A percentile compares a stretch with the other conserved stretches of the same genome.
Conservation (phyloP, 1,140 invertebrate species). For the Drosophila chauvacae region DNA sequence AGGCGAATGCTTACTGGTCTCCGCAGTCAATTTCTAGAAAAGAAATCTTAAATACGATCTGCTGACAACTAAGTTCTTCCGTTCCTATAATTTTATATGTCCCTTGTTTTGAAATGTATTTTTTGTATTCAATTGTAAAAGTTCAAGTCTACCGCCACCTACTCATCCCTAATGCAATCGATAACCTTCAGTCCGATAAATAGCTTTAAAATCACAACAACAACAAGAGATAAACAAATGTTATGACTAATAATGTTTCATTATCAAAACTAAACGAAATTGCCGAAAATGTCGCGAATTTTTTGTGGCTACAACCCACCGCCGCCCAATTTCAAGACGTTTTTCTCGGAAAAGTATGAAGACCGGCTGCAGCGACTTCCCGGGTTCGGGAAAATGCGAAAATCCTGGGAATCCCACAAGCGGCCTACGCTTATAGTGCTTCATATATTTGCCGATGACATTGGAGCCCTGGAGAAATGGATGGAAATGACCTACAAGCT, state of each 20-base stretch:
- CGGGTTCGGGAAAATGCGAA: background rate
- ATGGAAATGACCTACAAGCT: conserved; percentile 39
- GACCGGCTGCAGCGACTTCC: conserved; percentile 32
- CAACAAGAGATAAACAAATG: conserved; percentile 1
- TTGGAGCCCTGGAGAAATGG: conserved; percentile 30
- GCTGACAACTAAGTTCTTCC: too few species aligned
- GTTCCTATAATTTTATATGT: too few species aligned
- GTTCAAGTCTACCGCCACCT: background rate
- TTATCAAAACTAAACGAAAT: background rate
- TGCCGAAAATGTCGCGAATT: background rate
- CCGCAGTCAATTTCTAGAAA: too few species aligned
- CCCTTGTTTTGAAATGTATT: background rate
- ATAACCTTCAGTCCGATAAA: background rate
- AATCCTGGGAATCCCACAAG: conserved; percentile 9
- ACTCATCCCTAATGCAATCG: background rate
- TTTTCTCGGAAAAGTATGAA: conserved; percentile 16
- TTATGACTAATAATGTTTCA: conserved; percentile 16
- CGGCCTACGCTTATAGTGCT: conserved; percentile 32
- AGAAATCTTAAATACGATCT: too few species aligned
- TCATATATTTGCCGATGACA: conserved; percentile 42
- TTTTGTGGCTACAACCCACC: conserved; percentile 12
- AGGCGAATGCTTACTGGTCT: too few species aligned
- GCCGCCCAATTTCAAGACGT: conserved; percentile 24
- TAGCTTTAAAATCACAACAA: background rate
- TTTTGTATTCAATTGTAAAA: background rate